Conservation (phyloP, 2,888 invertebrate species). For the Scaptomyza reducta region DNA sequence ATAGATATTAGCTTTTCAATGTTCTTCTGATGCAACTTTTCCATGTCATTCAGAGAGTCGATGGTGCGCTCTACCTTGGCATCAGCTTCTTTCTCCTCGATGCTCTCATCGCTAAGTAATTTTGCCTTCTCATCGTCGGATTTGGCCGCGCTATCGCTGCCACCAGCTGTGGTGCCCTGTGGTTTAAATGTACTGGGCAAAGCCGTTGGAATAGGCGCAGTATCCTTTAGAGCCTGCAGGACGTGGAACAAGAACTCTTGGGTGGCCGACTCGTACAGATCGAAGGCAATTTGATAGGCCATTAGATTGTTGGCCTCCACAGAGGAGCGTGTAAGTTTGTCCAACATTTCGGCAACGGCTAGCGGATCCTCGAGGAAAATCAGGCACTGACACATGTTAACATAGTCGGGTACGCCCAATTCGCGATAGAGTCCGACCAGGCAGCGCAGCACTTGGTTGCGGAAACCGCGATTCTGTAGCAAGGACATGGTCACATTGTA, state of each 20-base stretch:
- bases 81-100: constrained; percentile 85
- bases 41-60: constrained; percentile 90
- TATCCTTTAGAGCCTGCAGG: constrained; percentile 91
- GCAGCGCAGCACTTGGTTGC: constrained; percentile 94
- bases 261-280: constrained; percentile 99
- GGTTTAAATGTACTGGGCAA: constrained; percentile 91
- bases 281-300: constrained; percentile 99
- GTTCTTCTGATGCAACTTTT: constrained; percentile 93
- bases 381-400: constrained; percentile 98
- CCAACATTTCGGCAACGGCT: constrained; percentile 96
- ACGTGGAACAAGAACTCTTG: constrained; percentile 97
- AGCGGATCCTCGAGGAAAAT: constrained; percentile 98
- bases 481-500: constrained; percentile 98
- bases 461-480: constrained; percentile 96
- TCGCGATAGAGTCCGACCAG: constrained; percentile 95
- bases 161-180: constrained; percentile 85
- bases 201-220: constrained; percentile 92
- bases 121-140: constrained; percentile 77
- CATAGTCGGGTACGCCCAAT: constrained; percentile 96
- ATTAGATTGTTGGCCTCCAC: constrained; percentile 92
- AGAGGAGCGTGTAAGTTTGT: constrained; percentile 92
- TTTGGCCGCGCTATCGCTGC: constrained; percentile 64
- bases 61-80: constrained; percentile 86
- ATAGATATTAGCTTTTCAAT: constrained; percentile 96
- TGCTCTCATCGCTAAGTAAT: constrained; percentile 83